These are phyloP conservation scores for Petrocephalus sullivani DNA, from an alignment of 2,797 vertebrate genomes.

Conservation along the genomic window DNA sequence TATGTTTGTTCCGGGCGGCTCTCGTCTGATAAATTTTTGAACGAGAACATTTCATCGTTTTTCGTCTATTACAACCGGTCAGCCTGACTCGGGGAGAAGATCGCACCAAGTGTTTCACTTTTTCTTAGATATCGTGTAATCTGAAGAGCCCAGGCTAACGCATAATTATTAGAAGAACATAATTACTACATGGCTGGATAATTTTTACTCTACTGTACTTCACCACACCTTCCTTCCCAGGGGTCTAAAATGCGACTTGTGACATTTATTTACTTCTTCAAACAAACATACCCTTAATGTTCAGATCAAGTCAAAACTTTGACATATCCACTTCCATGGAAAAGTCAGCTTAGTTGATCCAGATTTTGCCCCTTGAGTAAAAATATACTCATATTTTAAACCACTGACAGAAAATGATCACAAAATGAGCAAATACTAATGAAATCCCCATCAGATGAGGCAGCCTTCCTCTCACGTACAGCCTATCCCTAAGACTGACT, in stretches of 20 bases:
- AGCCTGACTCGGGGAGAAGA: not conserved
- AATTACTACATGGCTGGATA: constrained; percentile 23
- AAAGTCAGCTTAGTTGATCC: too few species aligned
- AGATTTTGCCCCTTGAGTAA: too few species aligned
- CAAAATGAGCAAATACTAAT: not conserved
- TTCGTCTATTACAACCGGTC: not conserved
- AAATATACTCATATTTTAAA: not conserved
- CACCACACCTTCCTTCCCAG: not conserved
- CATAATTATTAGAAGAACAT: constrained; percentile 11
- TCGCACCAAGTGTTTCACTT: not conserved
- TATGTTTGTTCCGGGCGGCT: not conserved
- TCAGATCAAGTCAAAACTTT: not conserved
- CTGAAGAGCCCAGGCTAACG: not conserved
- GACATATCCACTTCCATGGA: too few species aligned
- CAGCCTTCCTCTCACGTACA: not conserved
- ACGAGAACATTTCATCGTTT: not conserved
- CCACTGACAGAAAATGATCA: not conserved
- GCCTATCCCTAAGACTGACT: not conserved
- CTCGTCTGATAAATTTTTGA: not conserved
- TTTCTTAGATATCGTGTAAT: constrained; percentile 19
- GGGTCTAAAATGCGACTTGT: constrained; percentile 27
- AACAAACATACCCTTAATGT: not conserved
- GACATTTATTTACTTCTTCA: not conserved
- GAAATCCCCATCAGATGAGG: not conserved
- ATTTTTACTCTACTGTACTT: not conserved